Percentiles rank a stretch among this genome's conserved stretches.
Evolutionary conservation across 2,797 vertebrate genomes (phyloP).

Genomic region (Tenualosa ilisha): DNA sequence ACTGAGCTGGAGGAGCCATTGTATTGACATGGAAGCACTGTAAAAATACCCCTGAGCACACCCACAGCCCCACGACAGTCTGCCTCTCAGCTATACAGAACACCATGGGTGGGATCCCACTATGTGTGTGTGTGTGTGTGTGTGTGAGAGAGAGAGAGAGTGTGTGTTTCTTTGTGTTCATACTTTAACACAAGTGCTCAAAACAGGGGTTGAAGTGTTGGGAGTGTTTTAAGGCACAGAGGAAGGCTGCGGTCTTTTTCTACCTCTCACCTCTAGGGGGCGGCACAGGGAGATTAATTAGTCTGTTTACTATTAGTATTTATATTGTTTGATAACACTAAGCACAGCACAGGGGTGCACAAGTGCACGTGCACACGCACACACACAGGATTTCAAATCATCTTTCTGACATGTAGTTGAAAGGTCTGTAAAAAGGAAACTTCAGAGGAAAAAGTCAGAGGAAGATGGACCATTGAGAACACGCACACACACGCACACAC

Average conservation of each 20-base stretch:
- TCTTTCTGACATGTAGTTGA: too few species aligned
- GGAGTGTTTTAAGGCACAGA: not conserved
- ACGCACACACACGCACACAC: conserved; percentile 27
- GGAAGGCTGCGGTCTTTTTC: not conserved
- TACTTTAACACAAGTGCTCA: not conserved
- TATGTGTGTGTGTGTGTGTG: not conserved
- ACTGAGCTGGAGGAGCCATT: conserved; percentile 65
- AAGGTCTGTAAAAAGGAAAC: too few species aligned
- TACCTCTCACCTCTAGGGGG: not conserved
- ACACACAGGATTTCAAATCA: conserved; percentile 24
- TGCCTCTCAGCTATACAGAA: not conserved
- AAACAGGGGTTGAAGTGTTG: conserved; percentile 11
- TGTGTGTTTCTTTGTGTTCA: not conserved
- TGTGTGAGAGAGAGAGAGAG: not conserved
- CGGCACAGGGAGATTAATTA: not conserved
- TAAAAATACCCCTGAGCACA: conserved; percentile 65
- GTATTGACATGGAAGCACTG: conserved; percentile 69
- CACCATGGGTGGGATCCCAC: not conserved
- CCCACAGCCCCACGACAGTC: not conserved
- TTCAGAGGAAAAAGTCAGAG: too few species aligned
- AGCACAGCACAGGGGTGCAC: conserved; percentile 6
- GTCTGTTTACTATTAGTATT: not conserved
- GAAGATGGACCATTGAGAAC: not conserved
- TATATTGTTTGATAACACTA: not conserved
- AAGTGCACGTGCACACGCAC: conserved; percentile 27